Conservation (phyloP, 2,113 vertebrate species). For the Machaerirhynchus nigripectus region DNA sequence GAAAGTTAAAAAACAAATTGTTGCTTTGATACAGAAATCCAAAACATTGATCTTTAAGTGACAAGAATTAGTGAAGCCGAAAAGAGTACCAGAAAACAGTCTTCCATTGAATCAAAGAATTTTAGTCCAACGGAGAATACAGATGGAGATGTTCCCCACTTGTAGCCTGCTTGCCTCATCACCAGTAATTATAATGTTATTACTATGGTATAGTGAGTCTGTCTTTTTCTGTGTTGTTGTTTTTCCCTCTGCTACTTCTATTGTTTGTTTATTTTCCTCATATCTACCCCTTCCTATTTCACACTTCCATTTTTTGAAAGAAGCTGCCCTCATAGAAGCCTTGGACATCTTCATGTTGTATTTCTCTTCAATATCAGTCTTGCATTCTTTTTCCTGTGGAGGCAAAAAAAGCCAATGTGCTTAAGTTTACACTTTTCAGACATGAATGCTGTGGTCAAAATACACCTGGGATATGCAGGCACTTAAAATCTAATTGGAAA, state of each 20-base stretch:
- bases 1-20: not conserved
- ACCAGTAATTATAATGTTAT: slow-evolving; percentile 57
- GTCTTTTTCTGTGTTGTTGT: not conserved
- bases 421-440: slow-evolving; percentile 28
- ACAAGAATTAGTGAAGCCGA: slow-evolving; percentile 54
- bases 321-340: not conserved
- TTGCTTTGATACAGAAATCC: slow-evolving; percentile 47
- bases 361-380: not conserved
- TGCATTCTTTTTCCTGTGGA: not conserved
- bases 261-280: not conserved
- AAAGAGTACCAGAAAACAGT: slow-evolving; percentile 41
- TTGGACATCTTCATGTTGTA: slow-evolving; percentile 32
- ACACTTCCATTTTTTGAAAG: not conserved
- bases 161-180: slow-evolving; percentile 59
- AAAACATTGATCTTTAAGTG: slow-evolving; percentile 51
- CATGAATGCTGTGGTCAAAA: slow-evolving; percentile 49
- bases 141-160: slow-evolving; percentile 48
- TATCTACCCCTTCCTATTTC: not conserved
- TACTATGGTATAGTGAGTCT: slow-evolving; percentile 53
- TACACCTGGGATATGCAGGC: slow-evolving; percentile 23
- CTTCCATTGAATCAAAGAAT: slow-evolving; percentile 42
- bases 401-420: slow-evolving; percentile 45
- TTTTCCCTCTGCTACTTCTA: not conserved
- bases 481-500: slow-evolving; percentile 24
- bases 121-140: slow-evolving; percentile 42